A percentile compares a stretch with the other conserved stretches of the same genome.
Conservation (phyloP, 30 jellyfish, hydroid and myxozoan genomes). For the Turritopsis dohrnii region DNA sequence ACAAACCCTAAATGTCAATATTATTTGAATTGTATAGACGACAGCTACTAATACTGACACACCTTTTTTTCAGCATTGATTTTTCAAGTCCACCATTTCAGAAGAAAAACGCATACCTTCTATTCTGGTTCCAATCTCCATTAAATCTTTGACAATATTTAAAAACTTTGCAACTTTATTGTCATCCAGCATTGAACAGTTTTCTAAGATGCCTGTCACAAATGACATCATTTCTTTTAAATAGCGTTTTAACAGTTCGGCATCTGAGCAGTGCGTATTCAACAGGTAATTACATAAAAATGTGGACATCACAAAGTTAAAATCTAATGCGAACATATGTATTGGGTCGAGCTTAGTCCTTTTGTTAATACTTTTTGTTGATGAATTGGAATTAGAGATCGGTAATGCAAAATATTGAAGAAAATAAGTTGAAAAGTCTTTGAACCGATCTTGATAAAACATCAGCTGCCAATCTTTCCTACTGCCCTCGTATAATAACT, state of each 20-base stretch:
- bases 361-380: neutral
- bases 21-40: too few relatives aligned
- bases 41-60: too few relatives aligned
- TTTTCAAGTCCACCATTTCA: neutral
- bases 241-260: neutral
- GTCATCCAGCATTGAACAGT: neutral
- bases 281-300: neutral
- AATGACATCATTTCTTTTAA: conserved; percentile 6
- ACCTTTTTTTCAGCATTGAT: neutral
- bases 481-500: neutral
- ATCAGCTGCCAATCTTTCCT: neutral
- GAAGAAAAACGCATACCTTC: neutral
- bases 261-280: neutral
- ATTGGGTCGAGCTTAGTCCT: neutral
- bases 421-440: conserved; percentile 24
- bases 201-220: conserved; percentile 6
- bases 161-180: neutral
- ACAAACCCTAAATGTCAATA: too few relatives aligned
- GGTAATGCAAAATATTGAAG: conserved; percentile 28
- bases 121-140: neutral
- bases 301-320: conserved; percentile 27
- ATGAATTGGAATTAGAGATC: conserved; percentile 6
- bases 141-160: neutral
- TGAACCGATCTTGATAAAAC: neutral
- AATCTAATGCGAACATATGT: conserved; percentile 20